Percentiles rank a stretch among this genome's conserved stretches.
These are phyloP conservation scores for Ophioninae sp. DNA, from an alignment of 2,888 invertebrate genomes.

Conservation along the genomic window DNA sequence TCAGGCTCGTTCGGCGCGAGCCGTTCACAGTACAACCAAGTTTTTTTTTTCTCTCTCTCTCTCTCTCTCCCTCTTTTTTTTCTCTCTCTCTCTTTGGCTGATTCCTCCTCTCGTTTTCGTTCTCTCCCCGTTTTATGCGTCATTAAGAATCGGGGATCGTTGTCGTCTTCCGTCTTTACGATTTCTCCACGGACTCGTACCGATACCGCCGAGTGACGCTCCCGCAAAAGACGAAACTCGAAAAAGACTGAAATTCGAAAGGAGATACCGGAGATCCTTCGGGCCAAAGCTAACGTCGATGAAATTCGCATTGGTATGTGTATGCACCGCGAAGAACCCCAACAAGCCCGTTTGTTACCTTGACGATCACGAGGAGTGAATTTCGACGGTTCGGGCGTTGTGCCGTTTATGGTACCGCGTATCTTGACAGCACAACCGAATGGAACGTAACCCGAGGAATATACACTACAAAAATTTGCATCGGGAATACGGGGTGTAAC, in stretches of 20 bases:
- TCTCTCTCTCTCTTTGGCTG: not conserved
- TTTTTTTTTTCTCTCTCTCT: constrained; percentile 1
- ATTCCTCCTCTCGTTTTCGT: constrained; percentile 1
- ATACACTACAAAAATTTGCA: not conserved
- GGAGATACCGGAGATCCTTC: constrained; percentile 21
- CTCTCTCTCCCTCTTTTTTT: not conserved
- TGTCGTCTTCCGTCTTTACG: constrained; percentile 66
- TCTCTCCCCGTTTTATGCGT: constrained; percentile 57
- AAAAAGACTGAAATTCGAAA: constrained; percentile 32
- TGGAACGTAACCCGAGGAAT: not conserved
- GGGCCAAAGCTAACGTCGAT: constrained; percentile 39
- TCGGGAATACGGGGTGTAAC: not conserved
- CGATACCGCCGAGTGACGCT: constrained; percentile 22
- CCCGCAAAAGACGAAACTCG: not conserved
- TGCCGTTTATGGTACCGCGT: constrained; percentile 10
- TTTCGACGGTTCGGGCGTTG: constrained; percentile 21
- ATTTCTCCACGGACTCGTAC: constrained; percentile 51
- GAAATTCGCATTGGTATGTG: constrained; percentile 11
- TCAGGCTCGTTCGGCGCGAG: constrained; percentile 40
- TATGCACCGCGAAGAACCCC: constrained; percentile 7
- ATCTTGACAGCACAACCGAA: constrained; percentile 6
- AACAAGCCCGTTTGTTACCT: not conserved
- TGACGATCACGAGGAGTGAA: constrained; percentile 18
- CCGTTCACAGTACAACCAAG: constrained; percentile 25
- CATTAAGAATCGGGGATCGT: constrained; percentile 63